Conservation (phyloP, 2,888 invertebrate species). For the Ormyrus pomaceus region DNA sequence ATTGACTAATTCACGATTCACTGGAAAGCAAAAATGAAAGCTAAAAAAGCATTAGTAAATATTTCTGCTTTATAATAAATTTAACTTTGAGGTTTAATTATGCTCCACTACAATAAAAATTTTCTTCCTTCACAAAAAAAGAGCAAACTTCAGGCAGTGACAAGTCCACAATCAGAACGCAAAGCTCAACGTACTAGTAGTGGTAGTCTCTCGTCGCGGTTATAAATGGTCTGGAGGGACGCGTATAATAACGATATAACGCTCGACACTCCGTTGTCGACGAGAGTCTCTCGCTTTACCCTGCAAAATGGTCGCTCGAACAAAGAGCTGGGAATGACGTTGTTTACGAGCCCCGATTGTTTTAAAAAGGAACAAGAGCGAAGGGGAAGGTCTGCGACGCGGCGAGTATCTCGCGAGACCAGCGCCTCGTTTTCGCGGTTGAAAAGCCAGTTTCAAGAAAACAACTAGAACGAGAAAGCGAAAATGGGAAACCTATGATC, state of each 20-base stretch:
- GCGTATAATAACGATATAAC: conserved; percentile 48
- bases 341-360: conserved; percentile 69
- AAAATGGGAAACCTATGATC: neutral
- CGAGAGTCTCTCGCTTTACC: conserved; percentile 14
- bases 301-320: conserved; percentile 63
- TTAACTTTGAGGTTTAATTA: too few species aligned
- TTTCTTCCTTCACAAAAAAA: too few species aligned
- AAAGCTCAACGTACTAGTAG: neutral
- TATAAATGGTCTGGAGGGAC: conserved; percentile 32
- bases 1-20: too few species aligned
- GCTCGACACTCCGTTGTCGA: conserved; percentile 6
- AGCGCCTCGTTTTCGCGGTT: conserved; percentile 10
- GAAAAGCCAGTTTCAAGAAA: conserved; percentile 34
- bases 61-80: too few species aligned
- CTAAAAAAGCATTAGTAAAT: too few species aligned
- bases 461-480: neutral
- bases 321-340: conserved; percentile 67
- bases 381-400: neutral
- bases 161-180: conserved; percentile 19
- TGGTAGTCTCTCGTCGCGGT: neutral
- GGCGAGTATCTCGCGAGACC: conserved; percentile 33
- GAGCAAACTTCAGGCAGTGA: too few species aligned
- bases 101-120: too few species aligned
- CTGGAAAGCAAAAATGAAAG: too few species aligned
- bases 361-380: conserved; percentile 63